A percentile compares a stretch with the other conserved stretches of the same genome.
Evolutionary conservation across 2,888 invertebrate species (phyloP).

Genomic region (Hypolimnas misippus): DNA sequence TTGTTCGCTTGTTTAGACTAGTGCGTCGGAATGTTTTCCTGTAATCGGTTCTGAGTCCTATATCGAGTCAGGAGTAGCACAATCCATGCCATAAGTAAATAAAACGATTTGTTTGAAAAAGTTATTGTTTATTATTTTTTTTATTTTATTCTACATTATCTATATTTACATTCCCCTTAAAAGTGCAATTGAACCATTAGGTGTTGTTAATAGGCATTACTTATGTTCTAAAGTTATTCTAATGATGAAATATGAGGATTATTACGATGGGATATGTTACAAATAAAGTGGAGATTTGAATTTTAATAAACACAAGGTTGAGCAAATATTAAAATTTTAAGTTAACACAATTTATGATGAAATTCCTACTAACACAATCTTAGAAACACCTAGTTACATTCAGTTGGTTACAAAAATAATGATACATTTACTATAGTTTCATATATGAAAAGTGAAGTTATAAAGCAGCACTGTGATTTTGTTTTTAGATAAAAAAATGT

Average conservation of each 20-base stretch:
- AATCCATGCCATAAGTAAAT: conserved; percentile 63
- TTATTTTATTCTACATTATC: conserved; percentile 50
- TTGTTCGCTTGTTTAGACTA: conserved; percentile 45
- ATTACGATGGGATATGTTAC: conserved; percentile 12
- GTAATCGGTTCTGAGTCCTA: conserved; percentile 61
- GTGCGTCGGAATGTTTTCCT: conserved; percentile 48
- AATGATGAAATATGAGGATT: background rate
- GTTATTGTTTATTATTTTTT: conserved; percentile 70
- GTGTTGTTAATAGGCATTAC: conserved; percentile 1
- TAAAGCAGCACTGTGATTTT: background rate
- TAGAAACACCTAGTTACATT: background rate
- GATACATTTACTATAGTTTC: background rate
- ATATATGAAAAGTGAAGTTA: background rate
- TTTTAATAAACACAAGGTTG: conserved; percentile 5
- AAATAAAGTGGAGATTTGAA: background rate
- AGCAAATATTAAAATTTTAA: conserved; percentile 5
- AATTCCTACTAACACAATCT: background rate
- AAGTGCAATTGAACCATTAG: background rate
- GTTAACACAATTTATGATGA: background rate
- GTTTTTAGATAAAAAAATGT: no score
- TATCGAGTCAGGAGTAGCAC: conserved; percentile 66
- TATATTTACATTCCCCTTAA: conserved; percentile 30
- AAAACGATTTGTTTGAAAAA: conserved; percentile 72
- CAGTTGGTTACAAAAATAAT: background rate
- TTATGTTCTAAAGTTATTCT: conserved; percentile 3